A percentile compares a stretch with the other conserved stretches of the same genome.
phyloP scores from a whole-genome alignment of 2,888 invertebrate genomes.

The Acleris laterana region DNA sequence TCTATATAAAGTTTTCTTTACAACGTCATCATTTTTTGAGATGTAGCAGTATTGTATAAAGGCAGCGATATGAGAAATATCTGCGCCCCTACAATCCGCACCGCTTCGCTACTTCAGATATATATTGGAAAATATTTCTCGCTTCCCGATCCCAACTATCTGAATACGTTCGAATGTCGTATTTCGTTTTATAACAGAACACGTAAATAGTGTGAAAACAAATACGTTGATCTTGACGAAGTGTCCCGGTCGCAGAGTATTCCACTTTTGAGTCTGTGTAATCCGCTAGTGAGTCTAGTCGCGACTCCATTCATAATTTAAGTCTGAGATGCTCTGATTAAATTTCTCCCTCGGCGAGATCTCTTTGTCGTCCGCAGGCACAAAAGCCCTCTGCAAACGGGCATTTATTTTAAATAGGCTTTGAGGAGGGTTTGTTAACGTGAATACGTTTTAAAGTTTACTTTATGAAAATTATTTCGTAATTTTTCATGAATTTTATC shows the following conservation, averaged over 20 bases:
- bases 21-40: too few species aligned
- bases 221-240: constrained; percentile 42
- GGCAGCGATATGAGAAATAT: constrained; percentile 81
- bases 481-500: background rate
- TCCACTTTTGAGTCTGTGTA: constrained; percentile 24
- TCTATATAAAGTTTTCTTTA: too few species aligned
- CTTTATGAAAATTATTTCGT: background rate
- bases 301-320: constrained; percentile 54
- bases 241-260: constrained; percentile 21
- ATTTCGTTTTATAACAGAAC: constrained; percentile 48
- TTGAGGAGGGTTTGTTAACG: constrained; percentile 39
- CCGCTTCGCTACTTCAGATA: constrained; percentile 70
- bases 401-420: constrained; percentile 63
- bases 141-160: constrained; percentile 56
- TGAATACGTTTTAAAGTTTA: constrained; percentile 25
- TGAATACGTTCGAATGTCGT: constrained; percentile 53
- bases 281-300: constrained; percentile 22
- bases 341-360: constrained; percentile 59
- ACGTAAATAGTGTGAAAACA: constrained; percentile 45
- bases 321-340: constrained; percentile 62
- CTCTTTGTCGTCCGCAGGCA: constrained; percentile 61
- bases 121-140: constrained; percentile 76
- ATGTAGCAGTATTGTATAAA: too few species aligned
- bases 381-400: constrained; percentile 60
- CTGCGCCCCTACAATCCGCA: constrained; percentile 69